phyloP scores from a whole-genome alignment of 2,113 vertebrate species.

The Potamarius usumacintae region DNA sequence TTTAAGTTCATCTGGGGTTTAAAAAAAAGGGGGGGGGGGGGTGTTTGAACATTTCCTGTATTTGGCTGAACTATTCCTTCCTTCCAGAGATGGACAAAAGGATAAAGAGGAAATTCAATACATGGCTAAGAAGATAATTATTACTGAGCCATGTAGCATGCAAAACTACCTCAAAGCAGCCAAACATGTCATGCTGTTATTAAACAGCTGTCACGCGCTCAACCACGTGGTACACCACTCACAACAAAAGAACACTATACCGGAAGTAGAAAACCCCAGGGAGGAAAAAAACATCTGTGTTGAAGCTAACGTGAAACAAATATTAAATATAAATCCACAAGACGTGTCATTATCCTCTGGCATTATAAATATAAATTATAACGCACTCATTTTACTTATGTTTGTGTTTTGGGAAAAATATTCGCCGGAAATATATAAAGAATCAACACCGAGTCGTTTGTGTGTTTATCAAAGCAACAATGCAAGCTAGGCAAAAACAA shows the following conservation, averaged over 20 bases:
- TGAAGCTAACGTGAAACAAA: not conserved
- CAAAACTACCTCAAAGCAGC: not conserved
- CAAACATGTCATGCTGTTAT: too few species aligned
- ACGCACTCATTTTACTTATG: not conserved
- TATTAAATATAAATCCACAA: not conserved
- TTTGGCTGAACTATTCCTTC: not conserved
- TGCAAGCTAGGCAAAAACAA: not conserved
- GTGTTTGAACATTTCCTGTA: not conserved
- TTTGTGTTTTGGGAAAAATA: not conserved
- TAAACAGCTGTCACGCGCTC: not conserved
- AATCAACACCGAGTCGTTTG: not conserved
- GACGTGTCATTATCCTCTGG: not conserved
- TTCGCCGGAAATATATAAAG: not conserved
- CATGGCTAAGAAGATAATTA: not conserved
- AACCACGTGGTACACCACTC: not conserved
- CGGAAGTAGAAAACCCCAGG: not conserved
- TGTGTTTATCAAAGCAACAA: not conserved
- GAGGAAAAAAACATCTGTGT: not conserved
- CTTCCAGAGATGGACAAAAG: not conserved
- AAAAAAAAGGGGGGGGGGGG: not conserved
- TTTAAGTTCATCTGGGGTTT: not conserved
- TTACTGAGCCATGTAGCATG: too few species aligned
- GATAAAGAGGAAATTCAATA: not conserved
- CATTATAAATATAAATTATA: not conserved
- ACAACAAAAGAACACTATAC: not conserved